Evolutionary conservation across 2,797 vertebrate genomes (phyloP).

Genomic region (Periparus ater): DNA sequence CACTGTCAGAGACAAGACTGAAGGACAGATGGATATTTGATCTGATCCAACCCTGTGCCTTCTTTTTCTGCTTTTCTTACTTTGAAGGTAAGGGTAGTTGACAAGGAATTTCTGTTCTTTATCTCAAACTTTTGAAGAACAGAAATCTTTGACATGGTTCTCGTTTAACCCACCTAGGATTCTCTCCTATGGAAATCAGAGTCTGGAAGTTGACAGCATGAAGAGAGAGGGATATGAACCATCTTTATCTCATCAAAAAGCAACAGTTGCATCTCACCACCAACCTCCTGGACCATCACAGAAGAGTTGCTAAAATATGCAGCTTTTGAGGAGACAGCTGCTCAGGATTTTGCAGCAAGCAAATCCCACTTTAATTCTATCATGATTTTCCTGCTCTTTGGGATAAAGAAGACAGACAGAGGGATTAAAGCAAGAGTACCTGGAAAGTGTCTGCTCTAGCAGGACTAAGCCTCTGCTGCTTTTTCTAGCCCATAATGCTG

Average conservation of each 20-base stretch:
- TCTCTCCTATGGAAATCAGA: neutral
- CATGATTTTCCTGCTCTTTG: slow-evolving; percentile 32
- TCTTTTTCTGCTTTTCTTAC: neutral
- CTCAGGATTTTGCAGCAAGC: slow-evolving; percentile 32
- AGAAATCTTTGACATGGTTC: neutral
- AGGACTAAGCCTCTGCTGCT: slow-evolving; percentile 35
- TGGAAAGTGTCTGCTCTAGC: slow-evolving; percentile 55
- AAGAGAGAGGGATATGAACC: neutral
- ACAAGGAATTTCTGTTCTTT: neutral
- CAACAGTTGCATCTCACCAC: neutral
- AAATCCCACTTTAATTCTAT: slow-evolving; percentile 51
- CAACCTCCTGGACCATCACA: neutral
- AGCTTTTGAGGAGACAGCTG: slow-evolving; percentile 34
- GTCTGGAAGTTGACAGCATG: neutral
- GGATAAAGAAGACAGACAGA: slow-evolving; percentile 55
- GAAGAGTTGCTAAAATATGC: neutral
- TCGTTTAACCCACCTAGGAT: neutral
- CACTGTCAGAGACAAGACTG: neutral
- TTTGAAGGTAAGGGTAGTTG: neutral
- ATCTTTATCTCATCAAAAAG: neutral
- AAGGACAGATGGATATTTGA: neutral
- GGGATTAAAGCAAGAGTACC: slow-evolving; percentile 53
- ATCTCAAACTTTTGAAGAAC: neutral
- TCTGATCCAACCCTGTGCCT: neutral
- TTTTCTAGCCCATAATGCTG: slow-evolving; percentile 5